A percentile compares a stretch with the other conserved stretches of the same genome.
Conservation (phyloP, 2,113 vertebrate genomes). For the Ophiodon elongatus region DNA sequence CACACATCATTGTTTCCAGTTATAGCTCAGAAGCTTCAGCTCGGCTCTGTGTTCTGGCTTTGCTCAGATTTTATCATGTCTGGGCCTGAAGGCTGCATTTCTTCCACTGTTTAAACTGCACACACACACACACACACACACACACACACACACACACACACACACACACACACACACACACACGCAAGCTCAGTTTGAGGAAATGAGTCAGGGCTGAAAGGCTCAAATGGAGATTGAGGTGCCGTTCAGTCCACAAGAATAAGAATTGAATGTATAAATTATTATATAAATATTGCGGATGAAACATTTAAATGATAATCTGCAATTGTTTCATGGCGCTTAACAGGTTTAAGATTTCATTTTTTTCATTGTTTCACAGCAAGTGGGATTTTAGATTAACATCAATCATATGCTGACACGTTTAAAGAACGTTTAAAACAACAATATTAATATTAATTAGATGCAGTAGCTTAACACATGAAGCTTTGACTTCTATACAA, state of each 20-base stretch:
- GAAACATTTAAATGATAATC: too few relatives aligned
- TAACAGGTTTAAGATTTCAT: background rate
- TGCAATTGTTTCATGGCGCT: too few relatives aligned
- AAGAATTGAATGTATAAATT: background rate
- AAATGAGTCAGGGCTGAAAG: conserved; percentile 55
- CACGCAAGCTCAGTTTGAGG: background rate
- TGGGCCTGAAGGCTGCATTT: conserved; percentile 54
- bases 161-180: conserved; percentile 2
- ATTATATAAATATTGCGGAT: background rate
- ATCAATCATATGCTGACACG: too few relatives aligned
- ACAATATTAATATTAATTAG: too few relatives aligned
- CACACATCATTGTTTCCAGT: too few relatives aligned
- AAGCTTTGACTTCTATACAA: background rate
- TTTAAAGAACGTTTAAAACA: too few relatives aligned
- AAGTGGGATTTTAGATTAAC: too few relatives aligned
- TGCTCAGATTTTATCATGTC: conserved; percentile 8
- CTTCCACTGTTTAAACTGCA: conserved; percentile 31
- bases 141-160: conserved; percentile 4
- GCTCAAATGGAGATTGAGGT: conserved; percentile 72
- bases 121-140: background rate
- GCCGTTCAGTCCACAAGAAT: background rate
- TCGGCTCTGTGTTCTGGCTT: background rate
- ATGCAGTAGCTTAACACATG: too few relatives aligned
- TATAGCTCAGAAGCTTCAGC: background rate
- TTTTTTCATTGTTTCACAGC: too few relatives aligned